Percentiles rank a stretch among this genome's conserved stretches.
These are phyloP conservation scores for Rosalia funebris DNA, from an alignment of 2,888 invertebrate genomes.

Conservation along the genomic window DNA sequence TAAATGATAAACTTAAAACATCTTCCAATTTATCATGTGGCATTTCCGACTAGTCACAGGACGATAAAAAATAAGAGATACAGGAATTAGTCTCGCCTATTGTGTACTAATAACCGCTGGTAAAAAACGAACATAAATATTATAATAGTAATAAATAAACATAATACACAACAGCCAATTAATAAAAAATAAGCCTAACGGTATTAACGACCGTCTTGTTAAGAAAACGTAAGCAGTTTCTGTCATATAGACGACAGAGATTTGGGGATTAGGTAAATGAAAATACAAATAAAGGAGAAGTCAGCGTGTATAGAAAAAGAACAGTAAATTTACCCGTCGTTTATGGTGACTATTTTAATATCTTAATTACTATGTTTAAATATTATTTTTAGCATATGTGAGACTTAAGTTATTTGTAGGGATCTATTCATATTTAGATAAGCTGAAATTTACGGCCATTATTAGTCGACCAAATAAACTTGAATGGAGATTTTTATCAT, in stretches of 20 bases:
- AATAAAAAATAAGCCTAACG: slow-evolving; percentile 19
- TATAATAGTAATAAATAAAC: slow-evolving; percentile 19
- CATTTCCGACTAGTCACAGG: neutral
- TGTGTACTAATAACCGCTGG: slow-evolving; percentile 12
- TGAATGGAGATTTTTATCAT: neutral
- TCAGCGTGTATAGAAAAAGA: neutral
- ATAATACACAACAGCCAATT: slow-evolving; percentile 23
- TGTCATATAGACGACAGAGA: slow-evolving; percentile 3
- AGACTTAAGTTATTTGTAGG: neutral
- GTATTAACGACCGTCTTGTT: slow-evolving; percentile 19
- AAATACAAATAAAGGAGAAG: slow-evolving; percentile 10
- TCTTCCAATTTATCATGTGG: neutral
- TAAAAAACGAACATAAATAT: slow-evolving; percentile 14
- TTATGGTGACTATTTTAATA: neutral
- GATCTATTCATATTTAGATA: neutral
- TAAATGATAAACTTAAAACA: neutral
- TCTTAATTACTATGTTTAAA: slow-evolving; percentile 9
- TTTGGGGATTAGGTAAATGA: slow-evolving; percentile 15
- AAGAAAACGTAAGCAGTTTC: slow-evolving; percentile 10
- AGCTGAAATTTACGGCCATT: neutral
- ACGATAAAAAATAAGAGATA: slow-evolving; percentile 7
- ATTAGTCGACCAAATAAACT: too few species aligned
- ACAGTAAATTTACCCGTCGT: neutral
- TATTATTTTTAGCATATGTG: neutral
- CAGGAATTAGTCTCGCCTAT: slow-evolving; percentile 14